phyloP scores from a whole-genome alignment of 2,888 invertebrate genomes.

The Polydrusus tereticollis region DNA sequence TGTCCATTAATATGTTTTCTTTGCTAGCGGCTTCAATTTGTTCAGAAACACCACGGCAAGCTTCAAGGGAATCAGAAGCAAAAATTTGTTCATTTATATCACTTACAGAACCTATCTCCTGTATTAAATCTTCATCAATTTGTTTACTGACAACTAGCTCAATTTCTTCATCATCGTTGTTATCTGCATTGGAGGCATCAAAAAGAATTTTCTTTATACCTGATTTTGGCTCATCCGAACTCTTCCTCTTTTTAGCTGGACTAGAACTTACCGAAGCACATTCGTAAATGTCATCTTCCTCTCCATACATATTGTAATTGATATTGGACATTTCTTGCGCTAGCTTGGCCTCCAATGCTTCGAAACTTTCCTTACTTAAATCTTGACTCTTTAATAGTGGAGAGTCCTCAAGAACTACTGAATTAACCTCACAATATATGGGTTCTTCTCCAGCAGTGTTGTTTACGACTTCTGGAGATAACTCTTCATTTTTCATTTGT shows the following conservation, averaged over 20 bases:
- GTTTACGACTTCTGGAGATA: neutral
- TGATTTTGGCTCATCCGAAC: conserved; percentile 28
- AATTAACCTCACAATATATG: neutral
- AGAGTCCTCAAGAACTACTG: neutral
- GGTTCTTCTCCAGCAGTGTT: neutral
- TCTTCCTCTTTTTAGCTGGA: conserved; percentile 46
- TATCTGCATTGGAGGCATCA: neutral
- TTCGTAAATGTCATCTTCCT: conserved; percentile 54
- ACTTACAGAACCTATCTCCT: too few species aligned
- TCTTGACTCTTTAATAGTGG: conserved; percentile 54
- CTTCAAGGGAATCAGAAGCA: neutral
- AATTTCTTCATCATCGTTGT: conserved; percentile 1
- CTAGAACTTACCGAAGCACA: conserved; percentile 41
- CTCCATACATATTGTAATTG: conserved; percentile 38
- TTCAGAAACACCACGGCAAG: neutral
- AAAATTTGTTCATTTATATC: neutral
- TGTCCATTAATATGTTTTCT: neutral
- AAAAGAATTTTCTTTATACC: conserved; percentile 3
- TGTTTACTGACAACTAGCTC: neutral
- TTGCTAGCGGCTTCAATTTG: neutral
- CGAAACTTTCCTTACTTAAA: conserved; percentile 64
- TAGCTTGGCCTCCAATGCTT: conserved; percentile 64
- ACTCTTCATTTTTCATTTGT: neutral
- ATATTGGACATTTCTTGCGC: conserved; percentile 59
- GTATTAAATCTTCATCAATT: neutral